Percentiles rank a stretch among this genome's conserved stretches.
These are phyloP conservation scores for Plebejus melissa DNA, from an alignment of 2,888 invertebrate species.

Conservation along the genomic window DNA sequence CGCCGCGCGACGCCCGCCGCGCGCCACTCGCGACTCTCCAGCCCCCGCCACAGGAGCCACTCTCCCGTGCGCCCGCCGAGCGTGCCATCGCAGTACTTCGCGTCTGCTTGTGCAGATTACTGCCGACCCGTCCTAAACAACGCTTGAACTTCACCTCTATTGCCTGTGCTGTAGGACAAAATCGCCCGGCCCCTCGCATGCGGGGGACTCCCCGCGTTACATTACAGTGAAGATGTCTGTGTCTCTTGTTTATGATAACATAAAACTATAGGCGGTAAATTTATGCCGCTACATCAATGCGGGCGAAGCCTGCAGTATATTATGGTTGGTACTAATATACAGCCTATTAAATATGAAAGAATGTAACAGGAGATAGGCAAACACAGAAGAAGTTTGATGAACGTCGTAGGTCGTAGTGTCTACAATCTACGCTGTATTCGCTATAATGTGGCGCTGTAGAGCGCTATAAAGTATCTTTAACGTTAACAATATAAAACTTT, in stretches of 20 bases:
- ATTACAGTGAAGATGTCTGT: constrained; percentile 63
- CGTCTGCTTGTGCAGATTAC: constrained; percentile 68
- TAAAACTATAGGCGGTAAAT: constrained; percentile 48
- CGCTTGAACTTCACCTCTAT: constrained; percentile 64
- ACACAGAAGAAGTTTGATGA: not conserved
- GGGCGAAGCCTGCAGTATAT: constrained; percentile 27
- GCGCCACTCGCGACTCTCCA: constrained; percentile 45
- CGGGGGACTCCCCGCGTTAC: constrained; percentile 33
- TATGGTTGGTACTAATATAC: not conserved
- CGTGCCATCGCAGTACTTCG: constrained; percentile 61
- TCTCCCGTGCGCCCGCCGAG: constrained; percentile 36
- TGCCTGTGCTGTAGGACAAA: constrained; percentile 54
- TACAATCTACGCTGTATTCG: not conserved
- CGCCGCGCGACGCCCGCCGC: constrained; percentile 44
- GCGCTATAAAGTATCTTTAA: not conserved
- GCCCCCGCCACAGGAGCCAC: constrained; percentile 40
- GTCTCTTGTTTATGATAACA: constrained; percentile 49
- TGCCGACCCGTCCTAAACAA: constrained; percentile 59
- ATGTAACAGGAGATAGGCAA: not conserved
- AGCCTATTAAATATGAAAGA: constrained; percentile 14
- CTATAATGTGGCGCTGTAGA: not conserved
- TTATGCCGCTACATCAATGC: constrained; percentile 56
- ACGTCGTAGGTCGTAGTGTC: not conserved
- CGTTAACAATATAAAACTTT: not conserved
- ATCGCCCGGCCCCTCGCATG: constrained; percentile 49